Evolutionary conservation across 2,113 vertebrate species (phyloP), one percentile per base, ranked within the genome.

Genomic region (Sinocyclocheilus anophthalmus): DNA sequence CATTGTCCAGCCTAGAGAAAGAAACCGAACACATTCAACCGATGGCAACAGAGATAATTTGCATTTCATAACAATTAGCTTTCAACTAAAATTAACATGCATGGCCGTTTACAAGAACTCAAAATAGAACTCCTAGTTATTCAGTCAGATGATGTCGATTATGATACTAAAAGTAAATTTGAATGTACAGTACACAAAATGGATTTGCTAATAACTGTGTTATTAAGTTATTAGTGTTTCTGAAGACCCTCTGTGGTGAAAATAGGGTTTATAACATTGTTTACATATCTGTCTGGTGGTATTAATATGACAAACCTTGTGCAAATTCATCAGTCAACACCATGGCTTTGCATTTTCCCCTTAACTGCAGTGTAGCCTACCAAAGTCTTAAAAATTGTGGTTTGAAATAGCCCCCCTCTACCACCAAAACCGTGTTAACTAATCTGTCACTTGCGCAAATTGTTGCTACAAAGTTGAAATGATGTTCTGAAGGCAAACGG

Each of bases 1-100:
- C 80, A 59, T 45, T 70, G 50, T 42, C 26, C 83, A 48, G 33
- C 50, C 83, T 89, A 72, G 30, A 16, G 69, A 70, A 50, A 83
- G 33, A 76, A 82, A 87, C 81, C 48, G 5, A 13, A 61, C 39
- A 72, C 22, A 11, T 20, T 61, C 20, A 80, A 30, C 24, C 55
- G 75, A 76, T 48, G 39, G 42, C 73, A 76, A 48, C 12, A n/a
- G 10, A 48, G 22, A 22, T 33, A 5, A 83, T 53, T 7, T 42
- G 13, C 33, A 37, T 20, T 4, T 57, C 24, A 78, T 3, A 7
- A 45, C 42, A 48, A 24, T 75, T 14, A 8, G 4, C 5, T 24
- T 75, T 75, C 63, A 26, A 5, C 20, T 59, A 22, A 72, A 45
- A 75, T 2, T 24, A 75, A 76, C 13, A n/a, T 50, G 13, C 42